A percentile compares a stretch with the other conserved stretches of the same genome.
Evolutionary conservation across 2,113 vertebrate genomes (phyloP).

Genomic region (Hoplias malabaricus): DNA sequence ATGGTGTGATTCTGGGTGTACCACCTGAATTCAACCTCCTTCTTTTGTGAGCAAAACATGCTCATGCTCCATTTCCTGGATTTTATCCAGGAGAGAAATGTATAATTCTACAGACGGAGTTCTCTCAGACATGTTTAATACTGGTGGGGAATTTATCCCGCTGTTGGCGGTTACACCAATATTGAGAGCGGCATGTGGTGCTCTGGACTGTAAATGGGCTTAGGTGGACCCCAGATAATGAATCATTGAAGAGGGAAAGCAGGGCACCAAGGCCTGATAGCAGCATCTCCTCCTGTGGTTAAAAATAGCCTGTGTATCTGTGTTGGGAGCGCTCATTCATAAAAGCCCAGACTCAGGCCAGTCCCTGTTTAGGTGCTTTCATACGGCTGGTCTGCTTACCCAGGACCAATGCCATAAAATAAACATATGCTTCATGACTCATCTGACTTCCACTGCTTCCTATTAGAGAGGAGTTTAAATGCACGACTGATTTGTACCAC

Average conservation of each 20-base stretch:
- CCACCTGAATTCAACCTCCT: too few relatives aligned
- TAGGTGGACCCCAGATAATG: conserved; percentile 43
- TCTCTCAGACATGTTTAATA: conserved; percentile 19
- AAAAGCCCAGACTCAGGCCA: conserved; percentile 13
- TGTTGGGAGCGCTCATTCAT: conserved; percentile 27
- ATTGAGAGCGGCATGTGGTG: background rate
- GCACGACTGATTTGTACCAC: background rate
- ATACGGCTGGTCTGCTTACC: background rate
- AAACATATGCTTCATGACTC: background rate
- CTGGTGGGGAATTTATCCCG: conserved; percentile 20
- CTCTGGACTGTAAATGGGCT: conserved; percentile 51
- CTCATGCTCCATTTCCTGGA: background rate
- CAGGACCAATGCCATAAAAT: background rate
- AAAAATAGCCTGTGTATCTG: conserved; percentile 35
- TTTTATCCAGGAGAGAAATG: background rate
- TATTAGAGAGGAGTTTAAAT: background rate
- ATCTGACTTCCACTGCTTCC: background rate
- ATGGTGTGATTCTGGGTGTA: too few relatives aligned
- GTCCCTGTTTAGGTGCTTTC: conserved; percentile 23
- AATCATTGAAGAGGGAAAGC: conserved; percentile 38
- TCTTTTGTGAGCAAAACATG: background rate
- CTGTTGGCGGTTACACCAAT: conserved; percentile 11
- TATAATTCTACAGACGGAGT: background rate
- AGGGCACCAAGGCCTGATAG: conserved; percentile 20
- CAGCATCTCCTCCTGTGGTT: background rate